Conservation (phyloP, 1,140 invertebrate species). For the Brachystomella parvula region DNA sequence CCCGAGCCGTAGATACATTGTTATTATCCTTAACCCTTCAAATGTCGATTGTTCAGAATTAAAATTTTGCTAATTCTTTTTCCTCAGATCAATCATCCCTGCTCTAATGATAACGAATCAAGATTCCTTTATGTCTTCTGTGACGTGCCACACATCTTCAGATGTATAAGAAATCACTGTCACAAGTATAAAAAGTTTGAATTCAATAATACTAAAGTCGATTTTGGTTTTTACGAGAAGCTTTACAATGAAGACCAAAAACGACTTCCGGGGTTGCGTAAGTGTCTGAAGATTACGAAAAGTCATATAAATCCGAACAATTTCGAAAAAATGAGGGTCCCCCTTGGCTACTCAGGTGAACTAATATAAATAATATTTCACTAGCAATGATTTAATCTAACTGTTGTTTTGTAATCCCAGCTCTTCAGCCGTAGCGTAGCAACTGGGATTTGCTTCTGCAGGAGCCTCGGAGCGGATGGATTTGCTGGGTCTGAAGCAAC, state of each 20-base stretch:
- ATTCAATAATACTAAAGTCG: not conserved
- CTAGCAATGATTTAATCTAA: no score
- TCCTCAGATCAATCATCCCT: not conserved
- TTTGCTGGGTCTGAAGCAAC: slow-evolving; percentile 6
- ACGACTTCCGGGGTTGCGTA: not conserved
- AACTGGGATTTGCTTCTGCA: slow-evolving; percentile 1
- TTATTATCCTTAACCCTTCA: no score
- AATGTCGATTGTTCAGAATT: no score
- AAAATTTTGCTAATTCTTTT: no score
- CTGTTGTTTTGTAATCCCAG: no score
- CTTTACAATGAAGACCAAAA: not conserved
- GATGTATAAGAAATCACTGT: slow-evolving; percentile 14
- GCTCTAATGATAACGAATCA: not conserved
- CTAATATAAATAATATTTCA: no score
- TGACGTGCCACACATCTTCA: slow-evolving; percentile 16
- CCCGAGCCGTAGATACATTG: no score
- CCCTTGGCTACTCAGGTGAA: no score
- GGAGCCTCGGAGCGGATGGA: not conserved
- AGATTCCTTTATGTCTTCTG: slow-evolving; percentile 8
- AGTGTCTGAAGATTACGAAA: not conserved
- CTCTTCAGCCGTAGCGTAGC: slow-evolving; percentile 12
- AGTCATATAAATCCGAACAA: slow-evolving; percentile 9
- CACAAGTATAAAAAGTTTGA: not conserved
- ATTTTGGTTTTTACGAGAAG: not conserved
- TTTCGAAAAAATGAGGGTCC: slow-evolving; percentile 23